Percentiles rank a stretch among this genome's conserved stretches.
These are phyloP conservation scores for Fopius arisanus DNA, from an alignment of 1,140 invertebrate species.

Conservation along the genomic window DNA sequence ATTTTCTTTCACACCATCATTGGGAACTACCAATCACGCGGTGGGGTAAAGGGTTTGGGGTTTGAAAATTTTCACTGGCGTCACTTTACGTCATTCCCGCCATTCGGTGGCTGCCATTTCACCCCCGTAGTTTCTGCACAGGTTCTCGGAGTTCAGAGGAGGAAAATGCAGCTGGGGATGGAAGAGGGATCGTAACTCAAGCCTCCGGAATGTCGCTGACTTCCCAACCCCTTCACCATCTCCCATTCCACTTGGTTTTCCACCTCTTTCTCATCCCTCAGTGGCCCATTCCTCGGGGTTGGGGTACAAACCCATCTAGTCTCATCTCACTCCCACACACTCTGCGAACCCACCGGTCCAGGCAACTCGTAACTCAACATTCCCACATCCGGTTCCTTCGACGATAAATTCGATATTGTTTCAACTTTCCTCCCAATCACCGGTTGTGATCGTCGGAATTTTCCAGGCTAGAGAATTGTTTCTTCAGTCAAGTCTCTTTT, in stretches of 20 bases:
- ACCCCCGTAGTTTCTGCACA: neutral
- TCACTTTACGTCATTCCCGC: constrained; percentile 50
- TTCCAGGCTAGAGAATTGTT: neutral
- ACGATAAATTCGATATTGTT: constrained; percentile 59
- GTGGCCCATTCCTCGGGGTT: neutral
- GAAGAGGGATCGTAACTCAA: constrained; percentile 48
- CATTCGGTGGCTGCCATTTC: constrained; percentile 51
- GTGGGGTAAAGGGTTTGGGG: constrained; percentile 13
- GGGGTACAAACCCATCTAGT: constrained; percentile 5
- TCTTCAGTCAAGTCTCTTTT: neutral
- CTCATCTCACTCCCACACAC: constrained; percentile 6
- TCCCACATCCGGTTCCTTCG: constrained; percentile 39
- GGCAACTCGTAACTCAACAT: constrained; percentile 37
- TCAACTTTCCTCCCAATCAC: constrained; percentile 53
- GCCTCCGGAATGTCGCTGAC: constrained; percentile 39
- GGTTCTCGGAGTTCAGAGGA: constrained; percentile 4
- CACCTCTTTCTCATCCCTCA: constrained; percentile 24
- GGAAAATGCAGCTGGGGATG: constrained; percentile 9
- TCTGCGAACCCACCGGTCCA: constrained; percentile 10
- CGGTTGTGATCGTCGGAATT: constrained; percentile 20
- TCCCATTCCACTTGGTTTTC: constrained; percentile 29
- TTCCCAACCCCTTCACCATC: constrained; percentile 30
- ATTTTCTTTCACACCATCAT: neutral
- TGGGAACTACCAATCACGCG: constrained; percentile 30
- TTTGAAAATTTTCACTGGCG: constrained; percentile 42